phyloP scores from a whole-genome alignment of 1,140 invertebrate genomes.

The Myzus persicae region DNA sequence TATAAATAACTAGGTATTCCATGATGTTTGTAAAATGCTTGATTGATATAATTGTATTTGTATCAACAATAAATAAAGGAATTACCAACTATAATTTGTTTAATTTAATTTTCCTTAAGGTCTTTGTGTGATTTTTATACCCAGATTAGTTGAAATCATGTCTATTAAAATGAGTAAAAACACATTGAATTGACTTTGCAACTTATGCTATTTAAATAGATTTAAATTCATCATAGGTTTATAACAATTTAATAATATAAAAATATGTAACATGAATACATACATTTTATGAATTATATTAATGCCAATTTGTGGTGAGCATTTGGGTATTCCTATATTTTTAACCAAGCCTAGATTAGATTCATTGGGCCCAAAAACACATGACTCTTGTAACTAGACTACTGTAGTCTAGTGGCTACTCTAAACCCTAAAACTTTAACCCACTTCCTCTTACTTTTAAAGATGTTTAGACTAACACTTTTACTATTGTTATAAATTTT shows the following conservation, averaged over 20 bases:
- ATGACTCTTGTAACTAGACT: too few relatives aligned
- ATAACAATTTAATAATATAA: too few relatives aligned
- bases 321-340: neutral
- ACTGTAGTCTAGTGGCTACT: too few relatives aligned
- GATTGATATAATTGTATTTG: neutral
- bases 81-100: slow-evolving; percentile 13
- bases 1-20: neutral
- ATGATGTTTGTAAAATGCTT: slow-evolving; percentile 5
- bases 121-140: neutral
- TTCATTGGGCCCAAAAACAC: neutral
- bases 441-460: too few relatives aligned
- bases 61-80: slow-evolving; percentile 23
- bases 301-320: neutral
- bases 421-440: too few relatives aligned
- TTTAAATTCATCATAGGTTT: too few relatives aligned
- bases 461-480: too few relatives aligned
- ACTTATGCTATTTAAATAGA: neutral
- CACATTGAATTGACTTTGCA: neutral
- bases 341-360: neutral
- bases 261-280: neutral
- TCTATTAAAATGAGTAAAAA: neutral
- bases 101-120: neutral
- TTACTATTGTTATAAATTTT: too few relatives aligned
- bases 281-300: neutral
- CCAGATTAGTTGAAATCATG: neutral